Conservation (phyloP, 1,140 invertebrate species). For the Andricus grossulariae region DNA sequence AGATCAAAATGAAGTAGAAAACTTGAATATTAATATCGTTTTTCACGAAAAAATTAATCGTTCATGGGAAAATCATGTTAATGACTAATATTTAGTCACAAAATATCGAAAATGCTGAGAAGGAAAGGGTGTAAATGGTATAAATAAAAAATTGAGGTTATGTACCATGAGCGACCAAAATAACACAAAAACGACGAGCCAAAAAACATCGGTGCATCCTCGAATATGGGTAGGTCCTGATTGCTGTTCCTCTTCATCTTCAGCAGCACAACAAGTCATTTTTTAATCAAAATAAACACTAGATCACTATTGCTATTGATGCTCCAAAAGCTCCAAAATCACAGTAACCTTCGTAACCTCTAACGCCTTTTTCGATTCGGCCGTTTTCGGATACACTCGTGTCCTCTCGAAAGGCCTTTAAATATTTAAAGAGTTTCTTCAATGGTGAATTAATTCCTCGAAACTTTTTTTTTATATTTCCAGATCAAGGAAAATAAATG, state of each 20-base stretch:
- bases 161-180: constrained; percentile 94
- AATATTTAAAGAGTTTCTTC: neutral
- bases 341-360: neutral
- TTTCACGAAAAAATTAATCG: neutral
- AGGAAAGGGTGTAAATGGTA: constrained; percentile 34
- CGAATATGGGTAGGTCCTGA: constrained; percentile 72
- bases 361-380: neutral
- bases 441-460: no score
- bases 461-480: no score
- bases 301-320: neutral
- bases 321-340: no score
- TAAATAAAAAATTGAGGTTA: constrained; percentile 32
- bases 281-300: constrained; percentile 34
- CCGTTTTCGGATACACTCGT: neutral
- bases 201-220: constrained; percentile 90
- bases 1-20: neutral
- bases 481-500: no score
- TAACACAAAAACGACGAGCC: constrained; percentile 87
- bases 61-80: neutral
- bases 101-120: constrained; percentile 41
- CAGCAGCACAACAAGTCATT: constrained; percentile 68
- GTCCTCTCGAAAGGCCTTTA: neutral
- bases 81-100: constrained; percentile 37
- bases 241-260: constrained; percentile 64
- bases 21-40: constrained; percentile 33